Evolutionary conservation across 2,888 invertebrate species (phyloP), one percentile per base, ranked within the genome.

Genomic region (Melanostoma mellinum): DNA sequence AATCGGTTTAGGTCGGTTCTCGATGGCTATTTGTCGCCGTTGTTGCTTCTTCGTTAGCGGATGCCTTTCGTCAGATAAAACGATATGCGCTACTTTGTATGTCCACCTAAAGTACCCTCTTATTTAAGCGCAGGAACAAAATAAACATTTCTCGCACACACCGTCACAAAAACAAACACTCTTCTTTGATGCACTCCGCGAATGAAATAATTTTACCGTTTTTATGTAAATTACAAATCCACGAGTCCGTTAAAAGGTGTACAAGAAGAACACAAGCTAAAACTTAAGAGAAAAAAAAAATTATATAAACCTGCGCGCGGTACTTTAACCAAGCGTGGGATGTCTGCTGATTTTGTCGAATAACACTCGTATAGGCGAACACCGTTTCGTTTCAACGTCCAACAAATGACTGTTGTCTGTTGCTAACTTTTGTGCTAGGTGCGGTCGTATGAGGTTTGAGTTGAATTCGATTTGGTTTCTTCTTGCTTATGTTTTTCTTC

Each of bases 201-300:
- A 78, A 78, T 82, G 38, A 58, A 82, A 69, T 58, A 78, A 73
- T 78, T 82, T 81, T 82, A 78, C 77, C 73, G 73, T 77, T 77
- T 68, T 78, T 73, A 78, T 72, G 73, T 74, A 73, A 82, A 82
- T 78, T 74, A 63, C 55, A 77, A 73, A 77, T 77, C 60, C 67
- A 63, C 72, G 50, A 72, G 53, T 61, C 73, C 78, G 81, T 77
- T 82, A 61, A 33, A 52, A 52, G 33, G n/a, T 10, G 55, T 35
- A 20, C n/a, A 52, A 60, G 50, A 46, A 50, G 5, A 53, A 20
- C 46, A 58, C 20, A 52, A 56, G 20, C 20, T 20, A 20, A 20
- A 20, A 20, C 20, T 20, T 20, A 30, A 65, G 38, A 73, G 46
- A 38, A 53, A 6, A 60, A 46, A 69, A 53, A 38, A 67, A 53